phyloP scores from a whole-genome alignment of 1,140 invertebrate genomes.

The Bombus pascuorum region DNA sequence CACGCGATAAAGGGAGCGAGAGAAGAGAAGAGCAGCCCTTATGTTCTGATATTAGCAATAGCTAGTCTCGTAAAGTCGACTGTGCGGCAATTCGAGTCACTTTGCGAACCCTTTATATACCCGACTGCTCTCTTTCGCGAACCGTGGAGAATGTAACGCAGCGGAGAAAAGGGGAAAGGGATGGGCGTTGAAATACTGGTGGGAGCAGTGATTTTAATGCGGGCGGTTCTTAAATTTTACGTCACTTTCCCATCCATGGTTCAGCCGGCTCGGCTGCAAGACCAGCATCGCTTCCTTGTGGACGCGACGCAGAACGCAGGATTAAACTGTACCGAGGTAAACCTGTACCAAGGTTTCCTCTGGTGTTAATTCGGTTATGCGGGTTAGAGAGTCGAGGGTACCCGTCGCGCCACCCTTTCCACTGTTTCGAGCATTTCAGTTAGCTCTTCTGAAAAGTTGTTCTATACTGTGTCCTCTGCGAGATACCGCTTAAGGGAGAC shows the following conservation, averaged over 20 bases:
- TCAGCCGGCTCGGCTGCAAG: background rate
- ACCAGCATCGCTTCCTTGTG: constrained; percentile 36
- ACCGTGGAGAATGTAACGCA: constrained; percentile 58
- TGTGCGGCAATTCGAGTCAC: constrained; percentile 81
- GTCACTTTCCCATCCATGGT: constrained; percentile 12
- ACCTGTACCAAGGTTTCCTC: constrained; percentile 54
- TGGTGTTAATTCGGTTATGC: constrained; percentile 66
- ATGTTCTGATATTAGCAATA: constrained; percentile 81
- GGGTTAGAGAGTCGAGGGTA: constrained; percentile 44
- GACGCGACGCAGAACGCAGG: constrained; percentile 49
- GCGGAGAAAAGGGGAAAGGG: background rate
- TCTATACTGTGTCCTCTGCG: background rate
- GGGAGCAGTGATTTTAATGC: constrained; percentile 76
- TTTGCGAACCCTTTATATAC: constrained; percentile 81
- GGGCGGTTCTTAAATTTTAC: constrained; percentile 73
- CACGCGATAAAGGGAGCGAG: constrained; percentile 36
- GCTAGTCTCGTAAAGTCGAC: constrained; percentile 80
- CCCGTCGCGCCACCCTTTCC: background rate
- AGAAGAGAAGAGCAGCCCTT: constrained; percentile 41
- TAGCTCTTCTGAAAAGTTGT: constrained; percentile 35
- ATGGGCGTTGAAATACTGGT: constrained; percentile 52
- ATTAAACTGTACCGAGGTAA: constrained; percentile 64
- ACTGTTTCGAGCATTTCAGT: constrained; percentile 32
- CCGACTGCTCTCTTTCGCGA: constrained; percentile 55
- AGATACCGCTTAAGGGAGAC: constrained; percentile 23